Conservation (phyloP, 2,797 vertebrate genomes). For the Chelonia mydas region DNA sequence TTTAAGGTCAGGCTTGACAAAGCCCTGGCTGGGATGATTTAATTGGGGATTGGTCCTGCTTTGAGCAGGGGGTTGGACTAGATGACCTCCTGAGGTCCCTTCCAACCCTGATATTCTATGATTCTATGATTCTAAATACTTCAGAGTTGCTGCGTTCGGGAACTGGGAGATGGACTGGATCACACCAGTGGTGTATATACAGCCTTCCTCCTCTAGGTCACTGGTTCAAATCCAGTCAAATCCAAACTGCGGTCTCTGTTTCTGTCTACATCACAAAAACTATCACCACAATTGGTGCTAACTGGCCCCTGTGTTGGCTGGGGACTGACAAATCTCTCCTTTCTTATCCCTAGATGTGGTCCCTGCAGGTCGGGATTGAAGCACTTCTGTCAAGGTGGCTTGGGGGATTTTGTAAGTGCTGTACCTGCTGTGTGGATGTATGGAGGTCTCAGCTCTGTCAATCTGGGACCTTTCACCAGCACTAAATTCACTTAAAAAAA, state of each 20-base stretch:
- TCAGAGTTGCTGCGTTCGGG: background rate
- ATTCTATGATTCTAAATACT: too few species aligned
- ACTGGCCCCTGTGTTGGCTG: background rate
- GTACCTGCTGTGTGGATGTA: background rate
- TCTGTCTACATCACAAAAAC: background rate
- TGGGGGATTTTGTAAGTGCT: rapidly evolving
- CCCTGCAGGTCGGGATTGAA: background rate
- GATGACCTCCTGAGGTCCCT: too few species aligned
- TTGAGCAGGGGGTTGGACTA: too few species aligned
- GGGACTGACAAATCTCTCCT: background rate
- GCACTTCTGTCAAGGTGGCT: background rate
- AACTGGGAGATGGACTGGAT: background rate
- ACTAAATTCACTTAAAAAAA: background rate
- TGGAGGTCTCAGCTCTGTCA: background rate
- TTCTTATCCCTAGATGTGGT: background rate
- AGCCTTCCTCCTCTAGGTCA: background rate
- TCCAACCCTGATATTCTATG: too few species aligned
- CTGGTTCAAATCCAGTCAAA: background rate
- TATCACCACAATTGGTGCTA: background rate
- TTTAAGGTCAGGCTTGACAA: too few species aligned
- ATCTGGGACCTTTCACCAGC: background rate
- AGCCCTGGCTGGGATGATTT: too few species aligned
- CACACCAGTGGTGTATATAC: background rate
- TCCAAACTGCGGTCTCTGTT: background rate
- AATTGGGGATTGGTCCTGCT: too few species aligned